Percentiles rank a stretch among this genome's conserved stretches.
Evolutionary conservation across 1,140 invertebrate species (phyloP).

Genomic region (Hypothenemus hampei): DNA sequence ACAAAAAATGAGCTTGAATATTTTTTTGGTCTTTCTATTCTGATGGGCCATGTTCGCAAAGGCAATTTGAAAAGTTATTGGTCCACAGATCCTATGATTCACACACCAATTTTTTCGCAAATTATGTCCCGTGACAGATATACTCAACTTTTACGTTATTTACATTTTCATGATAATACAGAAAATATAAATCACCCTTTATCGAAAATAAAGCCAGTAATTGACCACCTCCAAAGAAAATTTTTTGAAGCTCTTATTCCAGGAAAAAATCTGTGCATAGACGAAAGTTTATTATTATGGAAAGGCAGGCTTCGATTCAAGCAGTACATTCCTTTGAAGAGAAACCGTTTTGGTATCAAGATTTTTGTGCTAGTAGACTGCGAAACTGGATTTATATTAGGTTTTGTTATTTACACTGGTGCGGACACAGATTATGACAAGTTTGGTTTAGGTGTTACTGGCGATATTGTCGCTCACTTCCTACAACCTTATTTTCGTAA

Average conservation of each 20-base stretch:
- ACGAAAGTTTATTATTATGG: conserved; percentile 37
- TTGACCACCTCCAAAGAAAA: background rate
- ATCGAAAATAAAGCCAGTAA: background rate
- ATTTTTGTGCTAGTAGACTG: conserved; percentile 14
- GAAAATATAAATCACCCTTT: background rate
- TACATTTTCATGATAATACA: conserved; percentile 1
- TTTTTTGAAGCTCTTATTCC: conserved; percentile 24
- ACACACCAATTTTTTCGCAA: background rate
- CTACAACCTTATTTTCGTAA: background rate
- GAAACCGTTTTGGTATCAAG: conserved; percentile 25
- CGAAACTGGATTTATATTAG: conserved; percentile 11
- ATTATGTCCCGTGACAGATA: conserved; percentile 3
- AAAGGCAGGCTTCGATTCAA: conserved; percentile 42
- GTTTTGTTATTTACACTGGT: conserved; percentile 21
- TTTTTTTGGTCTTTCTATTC: background rate
- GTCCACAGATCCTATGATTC: background rate
- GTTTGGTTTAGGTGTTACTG: conserved; percentile 24
- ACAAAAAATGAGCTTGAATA: background rate
- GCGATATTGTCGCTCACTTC: conserved; percentile 34
- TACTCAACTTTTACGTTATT: background rate
- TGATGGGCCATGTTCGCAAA: background rate
- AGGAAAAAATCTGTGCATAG: conserved; percentile 28
- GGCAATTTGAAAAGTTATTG: background rate
- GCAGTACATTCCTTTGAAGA: conserved; percentile 43
- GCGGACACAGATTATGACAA: background rate